phyloP scores from a whole-genome alignment of 2,797 vertebrate species.

The Antrozous pallidus region DNA sequence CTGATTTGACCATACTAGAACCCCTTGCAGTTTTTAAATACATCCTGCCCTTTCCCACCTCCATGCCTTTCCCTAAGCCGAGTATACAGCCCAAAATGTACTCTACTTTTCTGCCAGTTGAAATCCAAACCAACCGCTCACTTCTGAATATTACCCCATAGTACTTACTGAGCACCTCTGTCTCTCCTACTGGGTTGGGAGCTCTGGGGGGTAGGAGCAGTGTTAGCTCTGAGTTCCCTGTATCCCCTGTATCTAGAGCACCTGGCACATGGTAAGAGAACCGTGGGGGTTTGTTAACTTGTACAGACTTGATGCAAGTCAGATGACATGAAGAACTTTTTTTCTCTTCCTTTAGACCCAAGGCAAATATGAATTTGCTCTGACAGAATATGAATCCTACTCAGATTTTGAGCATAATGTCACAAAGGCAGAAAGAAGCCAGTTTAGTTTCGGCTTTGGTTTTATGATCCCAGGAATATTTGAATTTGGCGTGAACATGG shows the following conservation, averaged over 20 bases:
- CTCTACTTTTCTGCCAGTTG: neutral
- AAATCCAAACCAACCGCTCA: neutral
- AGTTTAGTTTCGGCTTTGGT: constrained; percentile 79
- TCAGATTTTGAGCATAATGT: constrained; percentile 83
- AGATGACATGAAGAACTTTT: neutral
- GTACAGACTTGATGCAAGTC: neutral
- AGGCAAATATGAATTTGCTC: constrained; percentile 89
- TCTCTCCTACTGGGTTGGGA: neutral
- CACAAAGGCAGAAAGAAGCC: constrained; percentile 21
- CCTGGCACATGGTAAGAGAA: neutral
- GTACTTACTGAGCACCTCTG: neutral
- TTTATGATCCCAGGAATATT: constrained; percentile 75
- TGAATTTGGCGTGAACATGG: constrained; percentile 83
- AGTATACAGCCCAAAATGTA: neutral
- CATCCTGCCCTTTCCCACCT: neutral
- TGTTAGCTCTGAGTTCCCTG: neutral
- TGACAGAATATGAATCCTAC: constrained; percentile 87
- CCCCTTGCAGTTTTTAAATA: neutral
- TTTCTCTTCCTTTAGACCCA: constrained; percentile 86
- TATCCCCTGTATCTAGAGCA: neutral
- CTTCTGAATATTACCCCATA: neutral
- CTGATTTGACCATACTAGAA: neutral
- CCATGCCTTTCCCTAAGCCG: rapidly evolving
- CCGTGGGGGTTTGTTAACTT: neutral
- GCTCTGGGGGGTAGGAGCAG: neutral